Evolutionary conservation across 1,140 invertebrate species (phyloP), one percentile per base, ranked within the genome.

Genomic region (Chironomus striatipennis): DNA sequence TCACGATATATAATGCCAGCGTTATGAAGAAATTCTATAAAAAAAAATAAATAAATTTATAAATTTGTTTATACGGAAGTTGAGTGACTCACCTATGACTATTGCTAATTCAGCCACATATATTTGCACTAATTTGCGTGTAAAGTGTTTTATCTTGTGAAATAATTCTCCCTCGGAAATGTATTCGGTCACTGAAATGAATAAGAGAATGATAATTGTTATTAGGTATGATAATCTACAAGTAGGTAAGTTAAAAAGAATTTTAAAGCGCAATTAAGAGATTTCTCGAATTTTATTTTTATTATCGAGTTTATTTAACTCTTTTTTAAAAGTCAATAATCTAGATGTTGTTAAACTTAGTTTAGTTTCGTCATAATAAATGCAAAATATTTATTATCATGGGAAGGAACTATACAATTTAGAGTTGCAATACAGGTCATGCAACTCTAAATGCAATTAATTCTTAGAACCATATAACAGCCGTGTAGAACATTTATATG

Each of bases 1-100:
- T 97, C 94, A 77, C 95, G 87, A 82, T 95, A 95, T 76, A 97
- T 93, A 65, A 97, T 88, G 65, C 94, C 93, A 78, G 91, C 90
- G 84, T 94, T 95, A 80, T 97, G 94, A 8, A 97, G 85, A 83
- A 95, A 97, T 88, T 97, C 94, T 96, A 80, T 43, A 86, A 87
- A 42, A 78, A 34, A 74, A 43, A 42, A 34, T 24, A n/a, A 21
- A 42, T 74, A 7, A 73, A 75, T 43, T 43, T 74, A 75, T 10
- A 64, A 76, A 34, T 34, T 34, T 47, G 43, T 47, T 47, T 47
- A 10, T 15, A 10, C 43, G 8, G 8, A 73, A 73, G 42, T 75
- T 47, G 1, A 75, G 10, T 12, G 70, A 80, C 83, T 87, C 85
- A 95, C 93, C 93, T 80, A 96, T 80, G 77, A 91, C 92, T 77